Evolutionary conservation across 2,113 vertebrate species (phyloP).

Genomic region (Garra rufa): DNA sequence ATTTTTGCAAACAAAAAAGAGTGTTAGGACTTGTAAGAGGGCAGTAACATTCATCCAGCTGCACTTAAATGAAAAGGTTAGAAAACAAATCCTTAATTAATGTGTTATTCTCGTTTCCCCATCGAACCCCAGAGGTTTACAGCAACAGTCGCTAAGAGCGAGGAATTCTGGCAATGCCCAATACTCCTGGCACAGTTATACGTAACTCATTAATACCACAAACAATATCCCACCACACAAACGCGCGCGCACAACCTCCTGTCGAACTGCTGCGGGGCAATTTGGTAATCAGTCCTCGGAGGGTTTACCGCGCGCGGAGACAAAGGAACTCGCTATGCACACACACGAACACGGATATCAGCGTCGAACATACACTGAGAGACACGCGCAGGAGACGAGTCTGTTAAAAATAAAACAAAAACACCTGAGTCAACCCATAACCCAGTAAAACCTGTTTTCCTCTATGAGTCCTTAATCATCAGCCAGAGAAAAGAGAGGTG

Average conservation of each 20-base stretch:
- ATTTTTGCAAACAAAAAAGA: neutral
- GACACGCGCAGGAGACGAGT: neutral
- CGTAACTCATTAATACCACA: constrained; percentile 70
- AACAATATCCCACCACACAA: constrained; percentile 58
- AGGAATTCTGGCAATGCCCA: constrained; percentile 44
- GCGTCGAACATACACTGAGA: constrained; percentile 8
- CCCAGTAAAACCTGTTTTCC: constrained; percentile 41
- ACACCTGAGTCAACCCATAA: constrained; percentile 29
- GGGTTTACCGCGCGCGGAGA: constrained; percentile 32
- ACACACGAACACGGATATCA: constrained; percentile 24
- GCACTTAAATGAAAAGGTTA: constrained; percentile 24
- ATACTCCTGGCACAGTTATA: constrained; percentile 68
- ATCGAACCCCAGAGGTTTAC: constrained; percentile 17
- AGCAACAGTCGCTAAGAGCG: constrained; percentile 36
- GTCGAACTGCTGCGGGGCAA: constrained; percentile 63
- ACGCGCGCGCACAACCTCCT: constrained; percentile 29
- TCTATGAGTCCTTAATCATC: constrained; percentile 27
- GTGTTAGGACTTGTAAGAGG: neutral
- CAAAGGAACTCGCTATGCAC: constrained; percentile 17
- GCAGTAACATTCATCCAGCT: neutral
- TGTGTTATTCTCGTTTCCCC: constrained; percentile 41
- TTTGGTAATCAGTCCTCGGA: constrained; percentile 65
- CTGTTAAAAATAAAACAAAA: constrained; percentile 28
- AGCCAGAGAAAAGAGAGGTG: constrained; percentile 33
- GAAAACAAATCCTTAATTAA: constrained; percentile 57